A percentile compares a stretch with the other conserved stretches of the same genome.
Conservation (phyloP, 1,140 invertebrate genomes). For the Diachasmimorpha longicaudata region DNA sequence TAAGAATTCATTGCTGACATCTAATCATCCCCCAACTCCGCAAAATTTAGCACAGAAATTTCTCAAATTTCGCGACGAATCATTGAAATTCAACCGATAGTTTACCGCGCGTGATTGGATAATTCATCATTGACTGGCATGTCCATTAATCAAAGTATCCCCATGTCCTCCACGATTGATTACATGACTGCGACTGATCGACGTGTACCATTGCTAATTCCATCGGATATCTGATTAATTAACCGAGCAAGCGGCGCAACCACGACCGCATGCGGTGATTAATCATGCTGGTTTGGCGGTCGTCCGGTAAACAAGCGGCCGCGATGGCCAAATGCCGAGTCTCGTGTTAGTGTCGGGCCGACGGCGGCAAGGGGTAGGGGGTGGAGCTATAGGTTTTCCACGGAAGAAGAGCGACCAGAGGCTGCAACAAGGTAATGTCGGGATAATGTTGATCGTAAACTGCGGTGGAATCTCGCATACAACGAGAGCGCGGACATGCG, state of each 20-base stretch:
- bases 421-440: slow-evolving; percentile 53
- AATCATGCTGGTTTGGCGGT: slow-evolving; percentile 9
- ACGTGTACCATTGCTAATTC: slow-evolving; percentile 51
- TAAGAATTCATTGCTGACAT: no score
- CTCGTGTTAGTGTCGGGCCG: neutral
- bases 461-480: slow-evolving; percentile 43
- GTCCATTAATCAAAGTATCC: slow-evolving; percentile 5
- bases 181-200: slow-evolving; percentile 40
- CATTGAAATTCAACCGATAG: neutral
- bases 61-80: neutral
- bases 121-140: neutral
- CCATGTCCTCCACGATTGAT: slow-evolving; percentile 28
- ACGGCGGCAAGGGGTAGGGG: neutral
- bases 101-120: neutral
- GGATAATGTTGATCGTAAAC: slow-evolving; percentile 61
- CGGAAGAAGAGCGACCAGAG: slow-evolving; percentile 24
- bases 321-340: slow-evolving; percentile 1
- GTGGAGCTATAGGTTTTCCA: slow-evolving; percentile 37
- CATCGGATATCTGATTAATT: slow-evolving; percentile 62
- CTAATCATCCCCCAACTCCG: no score
- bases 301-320: slow-evolving; percentile 43
- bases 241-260: slow-evolving; percentile 41
- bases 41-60: no score
- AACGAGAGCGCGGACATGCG: slow-evolving; percentile 36
- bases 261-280: slow-evolving; percentile 29